Percentiles rank a stretch among this genome's conserved stretches.
These are phyloP conservation scores for Apodemia zela DNA, from an alignment of 2,888 invertebrate species.

Conservation along the genomic window DNA sequence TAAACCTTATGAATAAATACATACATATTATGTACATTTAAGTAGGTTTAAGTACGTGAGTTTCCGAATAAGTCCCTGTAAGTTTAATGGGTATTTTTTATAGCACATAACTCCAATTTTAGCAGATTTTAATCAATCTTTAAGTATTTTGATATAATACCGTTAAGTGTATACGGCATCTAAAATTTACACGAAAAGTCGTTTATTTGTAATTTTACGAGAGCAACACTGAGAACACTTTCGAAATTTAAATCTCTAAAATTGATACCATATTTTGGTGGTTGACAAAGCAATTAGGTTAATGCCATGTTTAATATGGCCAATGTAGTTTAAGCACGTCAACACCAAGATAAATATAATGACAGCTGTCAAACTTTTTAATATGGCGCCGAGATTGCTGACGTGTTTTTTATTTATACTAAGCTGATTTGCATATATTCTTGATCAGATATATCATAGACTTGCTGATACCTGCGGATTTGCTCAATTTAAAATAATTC, in stretches of 20 bases:
- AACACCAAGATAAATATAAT: slow-evolving; percentile 24
- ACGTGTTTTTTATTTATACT: slow-evolving; percentile 2
- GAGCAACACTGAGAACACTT: not conserved
- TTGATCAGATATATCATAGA: not conserved
- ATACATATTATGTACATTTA: too few relatives aligned
- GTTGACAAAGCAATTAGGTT: slow-evolving; percentile 37
- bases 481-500: not conserved
- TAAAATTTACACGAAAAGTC: not conserved
- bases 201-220: not conserved
- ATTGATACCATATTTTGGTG: slow-evolving; percentile 18
- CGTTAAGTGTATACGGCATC: not conserved
- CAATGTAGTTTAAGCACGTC: slow-evolving; percentile 25
- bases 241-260: slow-evolving; percentile 2
- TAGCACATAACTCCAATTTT: too few relatives aligned
- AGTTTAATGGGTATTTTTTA: not conserved
- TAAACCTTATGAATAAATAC: too few relatives aligned
- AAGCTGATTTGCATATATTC: slow-evolving; percentile 7
- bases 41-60: not conserved
- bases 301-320: slow-evolving; percentile 28
- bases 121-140: too few relatives aligned
- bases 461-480: not conserved
- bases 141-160: not conserved
- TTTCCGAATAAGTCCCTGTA: not conserved
- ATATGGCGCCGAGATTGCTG: slow-evolving; percentile 23
- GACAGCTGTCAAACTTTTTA: slow-evolving; percentile 26